A percentile compares a stretch with the other conserved stretches of the same genome.
Conservation (phyloP, 2,888 invertebrate species). For the Sinodicranocentrus sp. region DNA sequence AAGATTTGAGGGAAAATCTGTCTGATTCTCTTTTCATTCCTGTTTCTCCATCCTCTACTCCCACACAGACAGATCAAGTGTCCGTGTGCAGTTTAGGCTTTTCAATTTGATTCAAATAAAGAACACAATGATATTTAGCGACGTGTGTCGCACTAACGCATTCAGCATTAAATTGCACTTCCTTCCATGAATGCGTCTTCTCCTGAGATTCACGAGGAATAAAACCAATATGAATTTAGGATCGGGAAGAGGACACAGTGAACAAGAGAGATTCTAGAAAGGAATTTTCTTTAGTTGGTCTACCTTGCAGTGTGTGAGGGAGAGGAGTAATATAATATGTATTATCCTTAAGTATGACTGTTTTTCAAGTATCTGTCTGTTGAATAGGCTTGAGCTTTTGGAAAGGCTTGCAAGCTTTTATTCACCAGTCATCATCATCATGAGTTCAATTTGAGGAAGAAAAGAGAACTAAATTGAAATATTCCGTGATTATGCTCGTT, state of each 20-base stretch:
- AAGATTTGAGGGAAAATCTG: slow-evolving; percentile 48
- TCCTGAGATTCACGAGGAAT: no score
- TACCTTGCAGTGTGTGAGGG: no score
- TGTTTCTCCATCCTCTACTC: neutral
- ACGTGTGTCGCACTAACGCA: slow-evolving; percentile 1
- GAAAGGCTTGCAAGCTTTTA: no score
- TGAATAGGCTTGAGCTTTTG: no score
- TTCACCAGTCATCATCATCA: slow-evolving; percentile 24
- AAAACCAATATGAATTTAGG: no score
- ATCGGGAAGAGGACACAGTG: no score
- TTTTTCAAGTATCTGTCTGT: no score
- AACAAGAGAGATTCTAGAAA: no score
- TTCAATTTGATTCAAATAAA: slow-evolving; percentile 47
- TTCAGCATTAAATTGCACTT: neutral
- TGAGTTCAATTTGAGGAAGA: slow-evolving; percentile 44
- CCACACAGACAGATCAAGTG: slow-evolving; percentile 13
- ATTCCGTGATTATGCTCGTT: slow-evolving; percentile 60
- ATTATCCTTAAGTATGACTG: no score
- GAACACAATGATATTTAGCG: slow-evolving; percentile 21
- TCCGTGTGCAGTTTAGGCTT: slow-evolving; percentile 24
- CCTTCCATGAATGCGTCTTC: neutral
- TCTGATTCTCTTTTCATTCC: slow-evolving; percentile 22
- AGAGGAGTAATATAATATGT: no score
- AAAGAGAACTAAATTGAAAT: slow-evolving; percentile 58
- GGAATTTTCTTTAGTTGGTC: no score